Evolutionary conservation across 2,888 invertebrate genomes (phyloP).

Genomic region (Protonemura montana): DNA sequence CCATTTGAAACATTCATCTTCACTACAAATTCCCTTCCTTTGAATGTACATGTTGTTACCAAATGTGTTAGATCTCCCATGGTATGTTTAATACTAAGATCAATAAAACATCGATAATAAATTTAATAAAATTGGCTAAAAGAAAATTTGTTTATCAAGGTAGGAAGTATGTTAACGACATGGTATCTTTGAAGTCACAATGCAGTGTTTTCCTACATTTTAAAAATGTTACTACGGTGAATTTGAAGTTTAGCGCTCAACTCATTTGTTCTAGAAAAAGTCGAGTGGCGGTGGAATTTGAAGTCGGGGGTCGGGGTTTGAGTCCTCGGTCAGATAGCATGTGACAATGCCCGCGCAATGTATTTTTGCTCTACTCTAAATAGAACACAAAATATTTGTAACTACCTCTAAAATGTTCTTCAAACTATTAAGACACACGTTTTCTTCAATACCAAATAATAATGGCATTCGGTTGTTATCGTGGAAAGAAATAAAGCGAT

Average conservation of each 20-base stretch:
- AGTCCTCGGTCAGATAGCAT: background rate
- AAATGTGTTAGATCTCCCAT: slow-evolving; percentile 55
- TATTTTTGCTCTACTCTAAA: no score
- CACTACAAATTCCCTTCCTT: slow-evolving; percentile 61
- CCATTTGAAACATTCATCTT: slow-evolving; percentile 60
- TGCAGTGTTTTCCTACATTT: background rate
- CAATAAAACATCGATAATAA: slow-evolving; percentile 3
- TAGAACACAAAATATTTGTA: background rate
- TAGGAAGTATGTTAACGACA: background rate
- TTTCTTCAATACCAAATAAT: background rate
- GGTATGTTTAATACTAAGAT: background rate
- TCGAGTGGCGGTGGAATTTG: background rate
- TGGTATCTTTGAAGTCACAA: background rate
- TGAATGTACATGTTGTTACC: slow-evolving; percentile 61
- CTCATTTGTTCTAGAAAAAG: background rate
- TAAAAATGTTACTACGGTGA: background rate
- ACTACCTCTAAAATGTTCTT: background rate
- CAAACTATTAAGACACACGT: background rate
- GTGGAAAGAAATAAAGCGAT: background rate
- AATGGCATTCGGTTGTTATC: background rate
- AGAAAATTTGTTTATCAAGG: background rate
- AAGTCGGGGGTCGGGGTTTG: no score
- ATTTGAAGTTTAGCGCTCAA: background rate
- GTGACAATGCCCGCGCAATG: background rate
- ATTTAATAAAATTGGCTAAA: slow-evolving; percentile 8